Evolutionary conservation across 1,140 invertebrate genomes (phyloP), one percentile per base, ranked within the genome.

Genomic region (Drosophila equinoxialis): DNA sequence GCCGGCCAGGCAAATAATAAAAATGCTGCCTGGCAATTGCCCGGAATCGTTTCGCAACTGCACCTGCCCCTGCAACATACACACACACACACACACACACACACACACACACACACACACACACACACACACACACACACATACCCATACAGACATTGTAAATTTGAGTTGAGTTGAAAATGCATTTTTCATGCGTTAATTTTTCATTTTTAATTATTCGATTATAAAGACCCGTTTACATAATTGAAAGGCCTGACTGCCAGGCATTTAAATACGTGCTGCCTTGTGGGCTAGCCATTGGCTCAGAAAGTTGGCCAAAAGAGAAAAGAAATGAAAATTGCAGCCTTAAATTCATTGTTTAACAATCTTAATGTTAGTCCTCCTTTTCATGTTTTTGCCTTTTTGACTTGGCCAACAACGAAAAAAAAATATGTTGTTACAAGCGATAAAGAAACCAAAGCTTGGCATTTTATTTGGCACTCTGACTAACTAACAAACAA

Each of bases 201-300:
- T 86, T 87, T 87, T 86, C 83, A 86, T 87, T 86, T 86, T 86
- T 86, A 86, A 86, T 86, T 86, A 86, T 86, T 86, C 83, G 84
- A 86, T 86, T 86, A 86, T 87, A 86, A 87, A 79, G 83, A 86
- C 79, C 83, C 45, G 45, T 51, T 83, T 79, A 74, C 81, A 87
- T 86, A 86, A 87, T 86, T 86, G 79, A 87, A 86, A 67, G 79
- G 23, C 76, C 59, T 51, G 45, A 57, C 61, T 67, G 64, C 58
- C 3, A 55, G 39, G 74, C 68, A 59, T n/a, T 58, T 23, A 65
- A 66, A 42, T 51, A 39, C 74, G 55, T 13, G 10, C 11, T 39
- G 37, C 37, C 37, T 13, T 39, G 2, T 39, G 10, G 3, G 10
- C 37, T 4, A 39, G 10, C 11, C 11, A 39, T 39, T 11, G 37